Evolutionary conservation across 2,113 vertebrate species (phyloP), one percentile per base, ranked within the genome.

Genomic region (Pundamilia nyererei): DNA sequence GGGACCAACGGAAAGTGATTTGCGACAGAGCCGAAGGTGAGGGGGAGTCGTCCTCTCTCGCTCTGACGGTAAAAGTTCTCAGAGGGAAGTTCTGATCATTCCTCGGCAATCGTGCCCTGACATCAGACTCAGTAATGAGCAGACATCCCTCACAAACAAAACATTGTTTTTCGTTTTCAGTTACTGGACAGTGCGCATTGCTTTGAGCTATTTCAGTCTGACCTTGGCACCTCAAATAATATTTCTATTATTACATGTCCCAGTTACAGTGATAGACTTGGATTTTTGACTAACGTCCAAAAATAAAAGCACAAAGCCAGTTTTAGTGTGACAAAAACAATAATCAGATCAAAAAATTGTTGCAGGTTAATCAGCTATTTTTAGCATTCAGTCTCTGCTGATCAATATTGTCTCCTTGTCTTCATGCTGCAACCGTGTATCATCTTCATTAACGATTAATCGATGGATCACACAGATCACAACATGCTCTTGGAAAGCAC

Each of bases 71-170:
- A 45, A 60, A 85, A 90, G 79, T 80, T 84, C 62, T 82, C 51
- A 19, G 65, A 87, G 55, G 9, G 35, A 79, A 80, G 35, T 14
- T 53, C 81, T 21, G 49, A 79, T 81, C 17, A 12, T 55, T 72
- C 75, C 11, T 8, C 83, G 3, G 70, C 29, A 79, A 21, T 70
- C 38, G 9, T 42, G 80, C 45, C 3, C 65, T 90, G 88, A 92
- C 89, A 90, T 90, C 84, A 88, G 86, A 84, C 82, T 94, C 51
- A 1, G 38, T 58, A 84, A 92, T 85, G 81, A 86, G 84, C 35
- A 47, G 33, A 56, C 80, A 12, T 77, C 55, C 35, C 86, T 72
- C 75, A 26, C 29, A 9, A 70, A 85, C 54, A 83, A 55, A 81
- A 79, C 56, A 13, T 38, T 45, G 15, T 21, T 14, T 80, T 62